Conservation (phyloP, 2,113 vertebrate genomes). For the Oryzias celebensis region DNA sequence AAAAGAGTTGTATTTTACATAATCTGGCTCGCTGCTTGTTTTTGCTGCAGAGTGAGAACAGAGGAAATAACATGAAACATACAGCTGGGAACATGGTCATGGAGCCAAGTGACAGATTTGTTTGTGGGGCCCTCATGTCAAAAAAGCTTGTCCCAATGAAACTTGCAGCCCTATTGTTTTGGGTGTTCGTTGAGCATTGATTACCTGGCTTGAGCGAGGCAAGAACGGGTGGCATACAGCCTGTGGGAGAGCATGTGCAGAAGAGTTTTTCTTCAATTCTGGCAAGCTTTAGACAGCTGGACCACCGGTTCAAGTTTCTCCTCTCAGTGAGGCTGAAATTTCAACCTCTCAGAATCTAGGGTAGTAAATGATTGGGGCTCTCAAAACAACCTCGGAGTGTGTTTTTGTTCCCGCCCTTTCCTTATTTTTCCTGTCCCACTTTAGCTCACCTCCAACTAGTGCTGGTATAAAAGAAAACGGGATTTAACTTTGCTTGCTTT, state of each 20-base stretch:
- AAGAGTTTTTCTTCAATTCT: conserved; percentile 51
- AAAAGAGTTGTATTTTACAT: conserved; percentile 3
- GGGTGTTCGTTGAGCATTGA: conserved; percentile 69
- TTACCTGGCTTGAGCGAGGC: conserved; percentile 64
- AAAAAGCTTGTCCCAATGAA: conserved; percentile 35
- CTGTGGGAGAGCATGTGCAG: conserved; percentile 43
- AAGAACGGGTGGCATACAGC: conserved; percentile 25
- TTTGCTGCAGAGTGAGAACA: conserved; percentile 24
- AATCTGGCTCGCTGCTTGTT: conserved; percentile 13
- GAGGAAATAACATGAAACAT: conserved; percentile 36
- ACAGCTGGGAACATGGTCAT: conserved; percentile 18
- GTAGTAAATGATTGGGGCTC: conserved; percentile 76
- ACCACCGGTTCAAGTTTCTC: conserved; percentile 75
- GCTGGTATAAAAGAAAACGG: conserved; percentile 56
- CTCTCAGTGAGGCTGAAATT: conserved; percentile 78
- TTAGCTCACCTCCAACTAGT: conserved; percentile 14
- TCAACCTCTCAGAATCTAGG: conserved; percentile 74
- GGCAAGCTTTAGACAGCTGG: conserved; percentile 78
- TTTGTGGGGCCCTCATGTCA: conserved; percentile 52
- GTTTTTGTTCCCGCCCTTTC: conserved; percentile 62
- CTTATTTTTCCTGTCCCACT: conserved; percentile 47
- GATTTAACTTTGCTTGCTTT: conserved; percentile 60
- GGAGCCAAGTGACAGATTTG: conserved; percentile 52
- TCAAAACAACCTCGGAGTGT: conserved; percentile 62
- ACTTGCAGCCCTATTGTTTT: conserved; percentile 53